Evolutionary conservation across 2,888 invertebrate species (phyloP).

Genomic region (Scaptomyza polygonia): DNA sequence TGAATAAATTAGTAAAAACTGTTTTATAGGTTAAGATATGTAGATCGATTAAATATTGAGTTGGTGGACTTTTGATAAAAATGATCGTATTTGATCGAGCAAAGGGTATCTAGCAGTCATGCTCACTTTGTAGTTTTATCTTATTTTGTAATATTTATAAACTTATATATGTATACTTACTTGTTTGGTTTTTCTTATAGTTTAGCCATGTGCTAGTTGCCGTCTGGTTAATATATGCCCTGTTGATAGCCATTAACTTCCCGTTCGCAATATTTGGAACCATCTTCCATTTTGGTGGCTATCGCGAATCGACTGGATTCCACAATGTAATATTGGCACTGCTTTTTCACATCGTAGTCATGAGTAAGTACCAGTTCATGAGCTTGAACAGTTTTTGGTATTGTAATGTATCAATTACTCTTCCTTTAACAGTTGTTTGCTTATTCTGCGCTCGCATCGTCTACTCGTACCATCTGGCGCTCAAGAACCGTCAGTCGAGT

Average conservation of each 20-base stretch:
- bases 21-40: too few species aligned
- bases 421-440: slow-evolving; percentile 45
- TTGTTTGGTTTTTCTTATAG: slow-evolving; percentile 35
- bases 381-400: not conserved
- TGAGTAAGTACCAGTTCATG: slow-evolving; percentile 56
- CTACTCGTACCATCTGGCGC: slow-evolving; percentile 68
- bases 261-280: slow-evolving; percentile 70
- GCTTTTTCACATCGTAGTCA: slow-evolving; percentile 49
- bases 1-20: too few species aligned
- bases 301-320: slow-evolving; percentile 54
- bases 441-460: slow-evolving; percentile 66
- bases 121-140: not conserved
- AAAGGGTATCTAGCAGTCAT: not conserved
- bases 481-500: slow-evolving; percentile 56
- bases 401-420: not conserved
- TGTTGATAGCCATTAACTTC: slow-evolving; percentile 61
- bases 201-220: slow-evolving; percentile 55
- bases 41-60: too few species aligned
- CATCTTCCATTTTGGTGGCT: slow-evolving; percentile 74
- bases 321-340: slow-evolving; percentile 57
- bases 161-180: not conserved
- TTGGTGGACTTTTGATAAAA: too few species aligned
- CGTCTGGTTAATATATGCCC: slow-evolving; percentile 68
- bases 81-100: too few species aligned
- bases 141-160: not conserved